These are phyloP conservation scores for Rhimphoctona megacephalus DNA, from an alignment of 2,888 invertebrate species.

Conservation along the genomic window DNA sequence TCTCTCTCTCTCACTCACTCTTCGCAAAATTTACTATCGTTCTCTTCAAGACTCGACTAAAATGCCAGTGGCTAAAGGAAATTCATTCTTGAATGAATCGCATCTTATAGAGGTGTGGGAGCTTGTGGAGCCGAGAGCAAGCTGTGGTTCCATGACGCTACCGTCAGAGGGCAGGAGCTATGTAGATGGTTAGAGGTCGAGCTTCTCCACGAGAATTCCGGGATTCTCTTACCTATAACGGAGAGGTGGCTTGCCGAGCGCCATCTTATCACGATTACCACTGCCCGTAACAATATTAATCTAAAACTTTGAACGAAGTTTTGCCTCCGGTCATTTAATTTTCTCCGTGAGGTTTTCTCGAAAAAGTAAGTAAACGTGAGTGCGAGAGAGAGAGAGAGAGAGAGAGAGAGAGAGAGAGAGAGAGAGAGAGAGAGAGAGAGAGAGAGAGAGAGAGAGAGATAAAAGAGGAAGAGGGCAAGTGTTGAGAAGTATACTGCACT, in stretches of 20 bases:
- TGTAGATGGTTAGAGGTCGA: slow-evolving; percentile 13
- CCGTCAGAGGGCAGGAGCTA: slow-evolving; percentile 5
- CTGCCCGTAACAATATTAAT: slow-evolving; percentile 79
- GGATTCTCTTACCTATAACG: slow-evolving; percentile 43
- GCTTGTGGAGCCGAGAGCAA: slow-evolving; percentile 5
- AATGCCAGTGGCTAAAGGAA: slow-evolving; percentile 66
- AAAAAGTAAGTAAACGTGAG: slow-evolving; percentile 57
- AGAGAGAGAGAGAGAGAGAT: slow-evolving; percentile 24
- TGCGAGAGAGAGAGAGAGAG: slow-evolving; percentile 32
- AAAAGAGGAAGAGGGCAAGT: not conserved
- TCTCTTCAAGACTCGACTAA: slow-evolving; percentile 41
- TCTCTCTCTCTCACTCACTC: not conserved
- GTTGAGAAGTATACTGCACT: slow-evolving; percentile 14
- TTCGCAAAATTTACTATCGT: slow-evolving; percentile 13
- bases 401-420: slow-evolving; percentile 1
- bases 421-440: slow-evolving; percentile 26
- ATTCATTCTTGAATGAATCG: slow-evolving; percentile 62
- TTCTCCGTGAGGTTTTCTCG: slow-evolving; percentile 70
- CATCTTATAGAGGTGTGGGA: slow-evolving; percentile 26
- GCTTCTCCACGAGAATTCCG: slow-evolving; percentile 25
- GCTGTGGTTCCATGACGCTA: slow-evolving; percentile 21
- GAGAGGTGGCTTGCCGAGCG: slow-evolving; percentile 45
- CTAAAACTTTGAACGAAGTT: slow-evolving; percentile 77
- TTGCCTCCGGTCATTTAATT: slow-evolving; percentile 77
- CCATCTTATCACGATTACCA: slow-evolving; percentile 78